phyloP scores from a whole-genome alignment of 2,113 vertebrate species.

The Chaetura pelagica region DNA sequence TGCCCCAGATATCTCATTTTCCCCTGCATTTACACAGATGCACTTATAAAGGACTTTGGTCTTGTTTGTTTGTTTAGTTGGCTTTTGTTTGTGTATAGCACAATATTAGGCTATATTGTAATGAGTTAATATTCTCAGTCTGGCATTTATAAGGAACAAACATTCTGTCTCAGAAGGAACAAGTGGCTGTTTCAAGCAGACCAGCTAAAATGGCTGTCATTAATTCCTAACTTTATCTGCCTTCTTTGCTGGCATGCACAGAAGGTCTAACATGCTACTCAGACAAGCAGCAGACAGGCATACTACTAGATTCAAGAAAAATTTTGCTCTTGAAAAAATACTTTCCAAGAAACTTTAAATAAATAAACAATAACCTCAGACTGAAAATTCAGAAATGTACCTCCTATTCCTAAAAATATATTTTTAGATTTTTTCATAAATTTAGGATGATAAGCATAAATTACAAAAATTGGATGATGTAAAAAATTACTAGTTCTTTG shows the following conservation, averaged over 20 bases:
- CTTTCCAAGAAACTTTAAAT: neutral
- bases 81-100: neutral
- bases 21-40: neutral
- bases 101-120: neutral
- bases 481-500: neutral
- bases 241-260: neutral
- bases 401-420: neutral
- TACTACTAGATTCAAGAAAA: neutral
- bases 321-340: neutral
- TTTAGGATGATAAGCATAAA: neutral
- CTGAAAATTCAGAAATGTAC: neutral
- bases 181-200: neutral
- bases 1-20: neutral
- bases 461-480: neutral
- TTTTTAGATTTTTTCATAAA: neutral
- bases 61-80: no score
- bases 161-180: neutral
- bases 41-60: neutral
- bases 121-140: neutral
- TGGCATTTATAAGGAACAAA: neutral
- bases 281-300: neutral
- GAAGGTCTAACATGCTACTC: neutral
- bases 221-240: neutral
- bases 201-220: neutral
- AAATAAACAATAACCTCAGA: neutral